A percentile compares a stretch with the other conserved stretches of the same genome.
Conservation (phyloP, 2,888 invertebrate species). For the Conus canariensis region DNA sequence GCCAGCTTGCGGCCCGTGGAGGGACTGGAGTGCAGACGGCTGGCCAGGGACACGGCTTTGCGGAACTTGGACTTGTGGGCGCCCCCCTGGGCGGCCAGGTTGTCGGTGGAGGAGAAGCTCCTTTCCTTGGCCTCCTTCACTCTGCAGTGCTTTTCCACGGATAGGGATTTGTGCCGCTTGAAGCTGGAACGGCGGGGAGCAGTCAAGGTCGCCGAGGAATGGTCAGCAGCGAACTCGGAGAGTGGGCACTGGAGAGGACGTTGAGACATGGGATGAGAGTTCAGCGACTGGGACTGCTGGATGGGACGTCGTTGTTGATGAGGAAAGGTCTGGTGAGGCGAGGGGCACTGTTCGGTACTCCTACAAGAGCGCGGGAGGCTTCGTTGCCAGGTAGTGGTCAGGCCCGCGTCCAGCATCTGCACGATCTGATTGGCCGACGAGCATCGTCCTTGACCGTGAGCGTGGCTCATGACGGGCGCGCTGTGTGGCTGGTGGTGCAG, state of each 20-base stretch:
- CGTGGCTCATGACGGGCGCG: not conserved
- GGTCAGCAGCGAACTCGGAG: constrained; percentile 5
- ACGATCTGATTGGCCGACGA: constrained; percentile 62
- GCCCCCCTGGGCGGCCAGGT: constrained; percentile 66
- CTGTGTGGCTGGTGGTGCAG: not conserved
- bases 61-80: constrained; percentile 69
- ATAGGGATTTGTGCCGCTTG: constrained; percentile 72
- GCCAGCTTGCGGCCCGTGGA: constrained; percentile 75
- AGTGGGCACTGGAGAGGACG: constrained; percentile 22
- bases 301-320: not conserved
- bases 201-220: not conserved
- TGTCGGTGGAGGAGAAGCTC: constrained; percentile 74
- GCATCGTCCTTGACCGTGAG: constrained; percentile 1
- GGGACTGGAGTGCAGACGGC: constrained; percentile 75
- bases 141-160: constrained; percentile 69
- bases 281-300: constrained; percentile 25
- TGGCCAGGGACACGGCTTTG: constrained; percentile 72
- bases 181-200: constrained; percentile 55
- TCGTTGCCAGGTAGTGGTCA: constrained; percentile 72
- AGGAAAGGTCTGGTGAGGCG: not conserved
- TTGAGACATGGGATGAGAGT: constrained; percentile 9
- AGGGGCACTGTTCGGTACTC: constrained; percentile 10
- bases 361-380: constrained; percentile 46
- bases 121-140: constrained; percentile 70
- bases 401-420: constrained; percentile 69